phyloP scores from a whole-genome alignment of 2,888 invertebrate genomes.

The Parapristionchus giblindavisi region DNA sequence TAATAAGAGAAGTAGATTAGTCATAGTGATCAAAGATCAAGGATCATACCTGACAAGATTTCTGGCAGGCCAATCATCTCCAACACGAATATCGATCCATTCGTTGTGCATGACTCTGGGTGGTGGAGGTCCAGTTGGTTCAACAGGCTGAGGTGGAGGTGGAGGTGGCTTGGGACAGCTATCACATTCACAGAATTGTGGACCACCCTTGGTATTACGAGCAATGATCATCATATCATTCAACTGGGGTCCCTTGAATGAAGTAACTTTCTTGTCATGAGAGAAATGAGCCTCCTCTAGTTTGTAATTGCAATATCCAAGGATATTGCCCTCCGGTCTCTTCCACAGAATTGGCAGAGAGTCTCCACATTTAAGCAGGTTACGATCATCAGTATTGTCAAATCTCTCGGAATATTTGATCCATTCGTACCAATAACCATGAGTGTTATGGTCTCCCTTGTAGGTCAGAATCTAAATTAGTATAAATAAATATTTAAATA shows the following conservation, averaged over 20 bases:
- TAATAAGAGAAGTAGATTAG: slow-evolving; percentile 39
- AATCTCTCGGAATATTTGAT: slow-evolving; percentile 56
- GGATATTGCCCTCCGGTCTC: slow-evolving; percentile 38
- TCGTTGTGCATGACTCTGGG: slow-evolving; percentile 48
- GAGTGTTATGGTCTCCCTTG: slow-evolving; percentile 51
- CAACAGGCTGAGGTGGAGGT: slow-evolving; percentile 40
- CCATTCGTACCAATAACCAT: slow-evolving; percentile 60
- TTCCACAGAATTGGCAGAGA: slow-evolving; percentile 57
- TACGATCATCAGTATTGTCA: slow-evolving; percentile 42
- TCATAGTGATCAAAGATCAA: slow-evolving; percentile 6
- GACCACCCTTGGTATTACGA: slow-evolving; percentile 49
- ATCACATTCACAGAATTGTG: slow-evolving; percentile 46
- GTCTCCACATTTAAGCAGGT: slow-evolving; percentile 50
- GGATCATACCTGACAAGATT: background rate
- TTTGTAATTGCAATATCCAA: slow-evolving; percentile 56
- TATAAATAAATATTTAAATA: too few species aligned
- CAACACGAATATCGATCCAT: slow-evolving; percentile 40
- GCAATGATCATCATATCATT: slow-evolving; percentile 42
- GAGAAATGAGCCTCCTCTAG: slow-evolving; percentile 53
- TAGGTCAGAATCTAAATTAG: slow-evolving; percentile 48
- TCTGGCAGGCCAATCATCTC: background rate
- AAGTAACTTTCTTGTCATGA: slow-evolving; percentile 42
- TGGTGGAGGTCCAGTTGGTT: slow-evolving; percentile 45
- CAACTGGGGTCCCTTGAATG: slow-evolving; percentile 26
- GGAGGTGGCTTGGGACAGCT: slow-evolving; percentile 37